These are phyloP conservation scores for Drosophila bifasciata DNA, from an alignment of 1,140 invertebrate species.

Conservation along the genomic window DNA sequence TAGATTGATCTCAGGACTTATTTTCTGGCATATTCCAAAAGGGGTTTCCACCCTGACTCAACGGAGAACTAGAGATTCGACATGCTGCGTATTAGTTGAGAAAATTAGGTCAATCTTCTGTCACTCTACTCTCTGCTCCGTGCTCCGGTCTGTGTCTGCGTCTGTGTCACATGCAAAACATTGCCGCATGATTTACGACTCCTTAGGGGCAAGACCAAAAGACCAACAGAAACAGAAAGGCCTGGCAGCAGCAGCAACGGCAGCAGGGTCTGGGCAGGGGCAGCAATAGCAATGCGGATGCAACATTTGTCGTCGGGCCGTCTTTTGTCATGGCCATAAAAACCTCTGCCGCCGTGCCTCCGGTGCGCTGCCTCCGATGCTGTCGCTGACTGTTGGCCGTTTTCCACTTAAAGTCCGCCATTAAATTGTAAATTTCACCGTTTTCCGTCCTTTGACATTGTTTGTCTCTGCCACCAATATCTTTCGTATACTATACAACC, in stretches of 20 bases:
- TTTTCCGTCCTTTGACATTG: constrained; percentile 69
- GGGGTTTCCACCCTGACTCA: constrained; percentile 30
- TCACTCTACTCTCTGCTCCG: constrained; percentile 6
- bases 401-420: constrained; percentile 72
- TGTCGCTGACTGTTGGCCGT: constrained; percentile 49
- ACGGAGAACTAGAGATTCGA: constrained; percentile 27
- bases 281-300: constrained; percentile 56
- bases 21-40: constrained; percentile 14
- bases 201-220: constrained; percentile 29
- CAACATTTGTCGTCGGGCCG: constrained; percentile 47
- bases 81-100: constrained; percentile 35
- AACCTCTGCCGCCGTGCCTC: constrained; percentile 28
- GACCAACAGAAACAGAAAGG: constrained; percentile 10
- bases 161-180: constrained; percentile 69
- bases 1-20: no score
- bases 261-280: constrained; percentile 16
- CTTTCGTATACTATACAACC: no score
- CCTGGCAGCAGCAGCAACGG: constrained; percentile 29
- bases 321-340: constrained; percentile 78
- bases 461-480: not conserved
- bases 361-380: not conserved
- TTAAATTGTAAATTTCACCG: constrained; percentile 72
- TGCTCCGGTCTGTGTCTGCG: constrained; percentile 3
- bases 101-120: constrained; percentile 61
- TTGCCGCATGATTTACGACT: constrained; percentile 65